A percentile compares a stretch with the other conserved stretches of the same genome.
Conservation (phyloP, 2,888 invertebrate species). For the Apeira syringaria region DNA sequence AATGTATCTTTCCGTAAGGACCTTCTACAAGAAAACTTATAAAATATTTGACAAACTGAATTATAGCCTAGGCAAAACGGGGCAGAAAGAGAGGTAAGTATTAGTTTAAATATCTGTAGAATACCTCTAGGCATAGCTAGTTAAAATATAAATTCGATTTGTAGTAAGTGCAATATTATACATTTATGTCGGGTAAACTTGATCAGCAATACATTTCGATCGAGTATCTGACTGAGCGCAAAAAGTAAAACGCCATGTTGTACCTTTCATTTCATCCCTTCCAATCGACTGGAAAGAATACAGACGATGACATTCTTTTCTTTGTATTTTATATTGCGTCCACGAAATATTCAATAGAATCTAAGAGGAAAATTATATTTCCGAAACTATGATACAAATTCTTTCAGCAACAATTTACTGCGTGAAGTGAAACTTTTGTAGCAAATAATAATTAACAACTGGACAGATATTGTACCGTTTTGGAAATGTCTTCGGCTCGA, state of each 20-base stretch:
- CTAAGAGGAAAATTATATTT: constrained; percentile 22
- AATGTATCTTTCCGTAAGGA: no score
- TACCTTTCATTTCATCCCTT: constrained; percentile 37
- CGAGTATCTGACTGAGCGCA: constrained; percentile 38
- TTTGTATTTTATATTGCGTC: constrained; percentile 31
- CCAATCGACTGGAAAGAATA: constrained; percentile 40
- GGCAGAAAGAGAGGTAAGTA: no score
- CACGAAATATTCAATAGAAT: constrained; percentile 31
- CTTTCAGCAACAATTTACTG: constrained; percentile 20
- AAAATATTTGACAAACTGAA: no score
- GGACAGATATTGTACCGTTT: no score
- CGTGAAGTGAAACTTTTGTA: constrained; percentile 1
- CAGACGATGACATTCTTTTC: constrained; percentile 35
- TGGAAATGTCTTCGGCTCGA: no score
- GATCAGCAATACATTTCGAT: constrained; percentile 34
- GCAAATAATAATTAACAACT: not conserved
- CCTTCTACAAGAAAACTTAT: no score
- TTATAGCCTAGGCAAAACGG: no score
- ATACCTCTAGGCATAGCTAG: no score
- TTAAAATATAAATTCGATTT: no score
- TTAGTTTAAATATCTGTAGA: no score
- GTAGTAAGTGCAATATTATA: no score
- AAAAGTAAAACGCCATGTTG: constrained; percentile 34
- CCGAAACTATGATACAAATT: constrained; percentile 36
- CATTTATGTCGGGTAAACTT: constrained; percentile 17